phyloP scores from a whole-genome alignment of 2,113 vertebrate species.

The Tragelaphus strepsiceros region DNA sequence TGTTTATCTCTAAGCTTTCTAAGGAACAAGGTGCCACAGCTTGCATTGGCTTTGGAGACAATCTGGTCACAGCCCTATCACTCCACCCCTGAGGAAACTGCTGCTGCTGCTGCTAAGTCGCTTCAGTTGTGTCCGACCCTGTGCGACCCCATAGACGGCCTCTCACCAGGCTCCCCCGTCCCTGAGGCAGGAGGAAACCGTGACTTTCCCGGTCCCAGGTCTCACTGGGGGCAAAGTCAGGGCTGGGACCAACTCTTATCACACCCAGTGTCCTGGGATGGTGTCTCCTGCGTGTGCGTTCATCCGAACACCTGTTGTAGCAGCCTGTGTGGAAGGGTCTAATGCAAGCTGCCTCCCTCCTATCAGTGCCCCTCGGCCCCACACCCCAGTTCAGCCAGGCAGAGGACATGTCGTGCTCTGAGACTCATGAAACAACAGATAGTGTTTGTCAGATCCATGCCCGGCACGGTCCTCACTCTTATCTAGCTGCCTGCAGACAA shows the following conservation, averaged over 20 bases:
- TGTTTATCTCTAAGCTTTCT: accelerated
- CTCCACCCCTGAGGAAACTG: not conserved
- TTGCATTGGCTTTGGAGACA: no score
- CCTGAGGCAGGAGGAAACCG: not conserved
- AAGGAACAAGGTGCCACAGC: not conserved
- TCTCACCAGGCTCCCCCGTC: no score
- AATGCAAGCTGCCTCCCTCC: accelerated
- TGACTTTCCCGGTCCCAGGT: not conserved
- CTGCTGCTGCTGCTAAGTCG: no score
- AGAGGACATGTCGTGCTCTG: accelerated
- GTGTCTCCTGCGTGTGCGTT: not conserved
- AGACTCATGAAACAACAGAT: not conserved
- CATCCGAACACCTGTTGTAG: accelerated
- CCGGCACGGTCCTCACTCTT: not conserved
- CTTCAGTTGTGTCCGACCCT: no score
- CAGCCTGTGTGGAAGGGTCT: not conserved
- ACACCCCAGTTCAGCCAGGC: not conserved
- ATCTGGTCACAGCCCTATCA: not conserved
- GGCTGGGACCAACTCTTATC: not conserved
- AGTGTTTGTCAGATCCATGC: not conserved
- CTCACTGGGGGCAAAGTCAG: not conserved
- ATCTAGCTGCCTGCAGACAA: not conserved
- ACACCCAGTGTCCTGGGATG: not conserved
- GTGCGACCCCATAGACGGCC: no score
- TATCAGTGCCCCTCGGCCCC: not conserved